Evolutionary conservation across 2,113 vertebrate genomes (phyloP), one percentile per base, ranked within the genome.

Genomic region (Andinoacara biseriatus): DNA sequence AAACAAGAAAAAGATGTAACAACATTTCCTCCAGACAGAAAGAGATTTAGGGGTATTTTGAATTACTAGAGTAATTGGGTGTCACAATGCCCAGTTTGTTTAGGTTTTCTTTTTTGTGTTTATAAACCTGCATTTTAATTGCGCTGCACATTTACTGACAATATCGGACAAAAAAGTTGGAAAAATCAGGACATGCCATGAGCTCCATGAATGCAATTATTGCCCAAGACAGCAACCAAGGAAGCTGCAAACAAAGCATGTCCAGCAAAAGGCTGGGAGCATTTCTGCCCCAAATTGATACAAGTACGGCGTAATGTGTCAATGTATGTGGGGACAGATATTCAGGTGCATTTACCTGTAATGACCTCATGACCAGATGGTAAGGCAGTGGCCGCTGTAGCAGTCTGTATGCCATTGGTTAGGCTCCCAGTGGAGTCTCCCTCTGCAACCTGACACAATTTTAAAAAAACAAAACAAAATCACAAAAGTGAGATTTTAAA

Each of bases 281-380:
- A 40, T 8, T 40, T 9, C 8, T 40, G 9, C 38, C 20, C 20
- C n/a, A 35, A 62, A 26, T 26, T 26, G 22, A 58, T 13, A 58
- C 11, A 14, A 58, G 5, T 58, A 13, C 22, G 15, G 20, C 18
- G n/a, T 17, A 62, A 8, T 18, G 58, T 49, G 67, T 2, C 8
- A 14, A 2, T 20, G 29, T 31, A 43, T 3, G 5, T 17, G 13
- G 5, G 17, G 13, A 40, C 11, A 57, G 4, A 29, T 3, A 58
- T 24, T 33, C 2, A 33, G 43, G 76, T 7, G 11, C 26, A 54
- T 88, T 94, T 95, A 98, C 97, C 97, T 94, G 96, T 95, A 56
- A 97, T 96, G 90, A 97, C 77, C 2, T 93, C 97, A n/a, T 97
- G 97, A 88, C 95, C 95, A 67, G 96, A 90, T 76, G 97, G 94